These are phyloP conservation scores for Megalopta genalis DNA, from an alignment of 1,140 invertebrate genomes.

Conservation along the genomic window DNA sequence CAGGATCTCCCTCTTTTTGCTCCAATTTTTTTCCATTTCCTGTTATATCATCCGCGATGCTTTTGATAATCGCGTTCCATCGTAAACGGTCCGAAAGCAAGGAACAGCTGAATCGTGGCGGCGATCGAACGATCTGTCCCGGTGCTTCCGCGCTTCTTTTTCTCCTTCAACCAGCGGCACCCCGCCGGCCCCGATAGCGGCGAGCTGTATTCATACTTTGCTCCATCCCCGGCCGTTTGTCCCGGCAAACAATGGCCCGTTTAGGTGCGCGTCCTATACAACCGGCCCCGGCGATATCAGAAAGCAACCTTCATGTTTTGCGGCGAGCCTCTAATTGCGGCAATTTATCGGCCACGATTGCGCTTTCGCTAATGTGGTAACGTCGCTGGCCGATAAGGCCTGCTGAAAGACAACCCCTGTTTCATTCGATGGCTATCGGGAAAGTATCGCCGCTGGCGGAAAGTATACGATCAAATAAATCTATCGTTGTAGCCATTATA, in stretches of 20 bases:
- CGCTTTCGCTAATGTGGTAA: background rate
- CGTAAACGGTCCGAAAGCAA: conserved; percentile 10
- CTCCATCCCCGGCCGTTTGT: background rate
- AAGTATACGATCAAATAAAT: no score
- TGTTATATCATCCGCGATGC: conserved; percentile 32
- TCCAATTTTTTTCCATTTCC: conserved; percentile 40
- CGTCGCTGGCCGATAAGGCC: background rate
- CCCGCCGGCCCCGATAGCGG: background rate
- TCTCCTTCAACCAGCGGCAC: no score
- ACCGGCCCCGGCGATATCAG: background rate
- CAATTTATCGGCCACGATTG: conserved; percentile 18
- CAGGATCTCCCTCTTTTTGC: background rate
- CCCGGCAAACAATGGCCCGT: conserved; percentile 17
- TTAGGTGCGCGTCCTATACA: background rate
- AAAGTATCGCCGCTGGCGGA: no score
- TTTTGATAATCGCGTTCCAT: conserved; percentile 41
- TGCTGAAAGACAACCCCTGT: background rate
- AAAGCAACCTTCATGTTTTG: conserved; percentile 1
- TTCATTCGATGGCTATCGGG: background rate
- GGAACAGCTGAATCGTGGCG: conserved; percentile 16
- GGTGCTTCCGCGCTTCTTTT: conserved; percentile 1
- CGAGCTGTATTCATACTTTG: background rate
- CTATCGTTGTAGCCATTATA: no score
- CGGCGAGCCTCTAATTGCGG: conserved; percentile 10
- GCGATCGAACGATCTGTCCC: conserved; percentile 11